A percentile compares a stretch with the other conserved stretches of the same genome.
phyloP scores from a whole-genome alignment of 35 echinoderm and acorn worm genomes.

The Holothuria glaberrima region DNA sequence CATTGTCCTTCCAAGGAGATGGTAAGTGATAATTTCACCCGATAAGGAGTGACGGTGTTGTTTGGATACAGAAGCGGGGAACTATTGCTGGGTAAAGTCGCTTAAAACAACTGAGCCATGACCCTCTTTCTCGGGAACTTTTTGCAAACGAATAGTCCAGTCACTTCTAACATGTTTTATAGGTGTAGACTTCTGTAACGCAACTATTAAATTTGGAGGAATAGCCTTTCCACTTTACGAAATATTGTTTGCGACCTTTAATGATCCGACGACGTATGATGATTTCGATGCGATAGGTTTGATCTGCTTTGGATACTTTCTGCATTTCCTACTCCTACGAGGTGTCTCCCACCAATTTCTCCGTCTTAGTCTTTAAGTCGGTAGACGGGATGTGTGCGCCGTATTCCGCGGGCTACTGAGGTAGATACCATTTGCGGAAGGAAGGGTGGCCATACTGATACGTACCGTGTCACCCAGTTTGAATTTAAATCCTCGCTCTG shows the following conservation, averaged over 20 bases:
- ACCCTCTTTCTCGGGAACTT: background rate
- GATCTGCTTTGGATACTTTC: conserved; percentile 30
- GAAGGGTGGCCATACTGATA: conserved; percentile 24
- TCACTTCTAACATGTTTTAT: conserved; percentile 19
- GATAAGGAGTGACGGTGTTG: conserved; percentile 23
- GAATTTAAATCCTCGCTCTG: conserved; percentile 2
- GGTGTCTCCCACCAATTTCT: conserved; percentile 4
- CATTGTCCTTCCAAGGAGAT: conserved; percentile 50
- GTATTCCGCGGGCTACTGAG: conserved; percentile 7
- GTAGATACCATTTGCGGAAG: conserved; percentile 54
- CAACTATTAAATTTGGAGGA: conserved; percentile 86
- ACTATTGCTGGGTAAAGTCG: conserved; percentile 48
- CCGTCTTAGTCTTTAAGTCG: conserved; percentile 52
- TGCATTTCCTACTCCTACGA: conserved; percentile 63
- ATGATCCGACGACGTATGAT: conserved; percentile 48
- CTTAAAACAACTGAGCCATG: conserved; percentile 28
- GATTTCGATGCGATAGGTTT: conserved; percentile 66
- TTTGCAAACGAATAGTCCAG: no score
- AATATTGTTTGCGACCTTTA: conserved; percentile 67
- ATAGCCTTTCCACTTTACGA: no score
- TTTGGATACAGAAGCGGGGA: conserved; percentile 15
- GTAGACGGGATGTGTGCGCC: conserved; percentile 35
- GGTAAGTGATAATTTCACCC: background rate
- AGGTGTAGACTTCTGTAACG: conserved; percentile 53
- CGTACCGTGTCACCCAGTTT: conserved; percentile 28